These are phyloP conservation scores for Pantherophis vulpinus DNA, from an alignment of 2,797 vertebrate species.

Conservation along the genomic window DNA sequence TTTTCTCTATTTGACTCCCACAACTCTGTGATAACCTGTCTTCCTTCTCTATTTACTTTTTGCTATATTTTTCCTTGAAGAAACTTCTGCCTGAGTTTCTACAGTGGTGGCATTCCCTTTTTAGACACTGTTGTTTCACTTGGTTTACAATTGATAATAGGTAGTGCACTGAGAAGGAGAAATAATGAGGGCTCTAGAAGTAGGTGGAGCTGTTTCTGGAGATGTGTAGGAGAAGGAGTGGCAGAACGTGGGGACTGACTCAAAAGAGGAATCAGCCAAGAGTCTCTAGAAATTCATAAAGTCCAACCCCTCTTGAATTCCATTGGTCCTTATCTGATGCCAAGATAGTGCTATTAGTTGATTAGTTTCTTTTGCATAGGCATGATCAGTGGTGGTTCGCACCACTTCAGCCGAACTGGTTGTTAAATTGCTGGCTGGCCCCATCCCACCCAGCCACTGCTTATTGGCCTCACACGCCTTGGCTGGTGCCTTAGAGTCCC, in stretches of 20 bases:
- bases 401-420: too few relatives aligned
- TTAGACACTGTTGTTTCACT: neutral
- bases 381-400: too few relatives aligned
- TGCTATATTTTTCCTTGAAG: neutral
- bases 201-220: neutral
- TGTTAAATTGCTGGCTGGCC: too few relatives aligned
- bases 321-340: neutral
- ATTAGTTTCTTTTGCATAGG: neutral
- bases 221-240: neutral
- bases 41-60: neutral
- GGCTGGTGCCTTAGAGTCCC: too few relatives aligned
- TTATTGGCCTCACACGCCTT: too few relatives aligned
- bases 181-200: neutral
- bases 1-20: neutral
- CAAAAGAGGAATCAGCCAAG: neutral
- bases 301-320: neutral
- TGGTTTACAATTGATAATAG: neutral
- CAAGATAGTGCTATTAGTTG: neutral
- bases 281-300: neutral
- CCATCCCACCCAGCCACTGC: too few relatives aligned
- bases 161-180: neutral
- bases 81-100: neutral
- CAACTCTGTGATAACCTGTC: neutral
- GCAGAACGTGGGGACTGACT: neutral
- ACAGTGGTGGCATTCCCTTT: neutral